These are phyloP conservation scores for Colaptes auratus DNA, from an alignment of 2,113 vertebrate genomes.

Conservation along the genomic window DNA sequence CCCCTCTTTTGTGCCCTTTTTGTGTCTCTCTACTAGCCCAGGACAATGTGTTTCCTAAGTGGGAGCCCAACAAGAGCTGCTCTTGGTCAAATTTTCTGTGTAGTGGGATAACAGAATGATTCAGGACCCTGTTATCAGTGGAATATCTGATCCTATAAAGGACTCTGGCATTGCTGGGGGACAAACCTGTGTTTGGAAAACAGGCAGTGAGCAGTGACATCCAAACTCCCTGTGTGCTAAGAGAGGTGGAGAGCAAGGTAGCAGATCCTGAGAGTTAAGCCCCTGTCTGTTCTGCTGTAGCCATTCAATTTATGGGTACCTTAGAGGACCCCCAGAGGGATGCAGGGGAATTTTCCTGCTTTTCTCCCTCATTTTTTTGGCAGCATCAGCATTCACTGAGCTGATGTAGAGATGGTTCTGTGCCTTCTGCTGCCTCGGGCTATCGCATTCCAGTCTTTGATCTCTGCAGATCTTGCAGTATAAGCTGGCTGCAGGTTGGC, in stretches of 20 bases:
- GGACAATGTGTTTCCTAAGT: background rate
- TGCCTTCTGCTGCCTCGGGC: background rate
- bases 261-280: accelerated
- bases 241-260: background rate
- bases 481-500: background rate
- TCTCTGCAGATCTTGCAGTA: background rate
- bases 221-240: accelerated
- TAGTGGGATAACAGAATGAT: background rate
- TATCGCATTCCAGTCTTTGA: conserved; percentile 8
- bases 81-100: background rate
- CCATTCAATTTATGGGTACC: background rate
- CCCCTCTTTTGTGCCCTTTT: too few species aligned
- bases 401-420: background rate
- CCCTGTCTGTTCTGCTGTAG: accelerated
- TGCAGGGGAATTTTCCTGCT: background rate
- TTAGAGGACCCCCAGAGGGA: background rate
- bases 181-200: background rate
- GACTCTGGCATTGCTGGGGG: background rate
- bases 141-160: background rate
- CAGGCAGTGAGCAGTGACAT: background rate
- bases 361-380: background rate
- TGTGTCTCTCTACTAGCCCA: background rate
- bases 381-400: background rate
- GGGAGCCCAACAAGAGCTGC: background rate
- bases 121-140: background rate